Evolutionary conservation across 1,140 invertebrate species (phyloP), one percentile per base, ranked within the genome.

Genomic region (Bombus difficillimus): DNA sequence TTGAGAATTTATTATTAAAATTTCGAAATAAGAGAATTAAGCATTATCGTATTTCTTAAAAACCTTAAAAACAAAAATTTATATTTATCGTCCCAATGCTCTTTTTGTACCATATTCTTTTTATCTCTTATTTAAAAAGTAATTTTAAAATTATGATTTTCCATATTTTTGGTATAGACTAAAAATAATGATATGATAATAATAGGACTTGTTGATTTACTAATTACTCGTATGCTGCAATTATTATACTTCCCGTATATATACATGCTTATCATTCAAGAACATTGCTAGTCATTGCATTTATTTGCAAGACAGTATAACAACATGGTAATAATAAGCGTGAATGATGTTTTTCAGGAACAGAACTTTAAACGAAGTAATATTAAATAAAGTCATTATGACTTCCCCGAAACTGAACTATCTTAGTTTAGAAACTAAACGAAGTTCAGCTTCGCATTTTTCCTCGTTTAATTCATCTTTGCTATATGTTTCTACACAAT

Each of bases 371-470:
- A 66, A 66, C 62, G 39, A 66, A 22, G 43, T 34, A 66, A 41
- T 62, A n/a, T 64, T 41, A n/a, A 79, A 64, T 66, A 41, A 79
- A n/a, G 18, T 13, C 22, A 79, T 79, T 68, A 66, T 15, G 37
- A 43, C 39, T 66, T 47, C 13, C n/a, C 15, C 32, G 59, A 78
- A 34, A n/a, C 34, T 28, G n/a, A 41, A 66, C 41, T 43, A 43
- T 32, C 32, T 28, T 66, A 3, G 22, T 32, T 34, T n/a, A 13
- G n/a, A n/a, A n/a, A 13, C 59, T 13, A 62, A 62, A 62, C 28
- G 12, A 39, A 32, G 32, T 68, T 66, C 3, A 79, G 15, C 6
- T 25, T 78, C 15, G 4, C 28, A 79, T 39, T 25, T 32, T 25
- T 43, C n/a, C 3, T 43, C 0, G 15, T 28, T 28, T 12, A 41